Evolutionary conservation across 2,113 vertebrate species (phyloP).

Genomic region (Tychaedon coryphoeus): DNA sequence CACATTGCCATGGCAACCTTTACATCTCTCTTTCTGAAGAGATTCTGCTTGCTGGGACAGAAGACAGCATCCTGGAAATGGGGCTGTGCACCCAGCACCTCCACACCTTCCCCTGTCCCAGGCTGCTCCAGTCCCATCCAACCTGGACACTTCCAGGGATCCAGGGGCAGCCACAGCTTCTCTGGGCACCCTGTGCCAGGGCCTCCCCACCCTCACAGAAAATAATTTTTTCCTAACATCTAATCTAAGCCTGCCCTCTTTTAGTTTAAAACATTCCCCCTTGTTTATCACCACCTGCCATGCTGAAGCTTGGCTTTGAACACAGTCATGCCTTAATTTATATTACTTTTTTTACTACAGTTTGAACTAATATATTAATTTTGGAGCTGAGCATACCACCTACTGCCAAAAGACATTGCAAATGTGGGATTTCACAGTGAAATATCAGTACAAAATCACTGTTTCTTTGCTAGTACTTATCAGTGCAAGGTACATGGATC

Average conservation of each 20-base stretch:
- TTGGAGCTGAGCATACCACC: background rate
- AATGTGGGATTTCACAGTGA: background rate
- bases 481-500: background rate
- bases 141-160: no score
- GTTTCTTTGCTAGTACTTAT: background rate
- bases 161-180: background rate
- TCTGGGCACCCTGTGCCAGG: background rate
- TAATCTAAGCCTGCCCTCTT: background rate
- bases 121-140: accelerated
- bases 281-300: background rate
- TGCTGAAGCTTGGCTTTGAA: background rate
- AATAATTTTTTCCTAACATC: background rate
- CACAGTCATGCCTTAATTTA: background rate
- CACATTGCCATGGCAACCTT: background rate
- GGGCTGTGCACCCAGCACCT: background rate
- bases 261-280: background rate
- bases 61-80: background rate
- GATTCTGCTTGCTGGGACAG: background rate
- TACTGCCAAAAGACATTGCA: background rate
- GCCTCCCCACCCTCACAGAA: background rate
- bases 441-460: background rate
- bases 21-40: background rate
- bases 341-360: background rate
- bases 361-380: background rate
- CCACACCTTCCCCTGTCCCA: background rate